These are phyloP conservation scores for Oreochromis niloticus DNA, from an alignment of 2,113 vertebrate species.

Conservation along the genomic window DNA sequence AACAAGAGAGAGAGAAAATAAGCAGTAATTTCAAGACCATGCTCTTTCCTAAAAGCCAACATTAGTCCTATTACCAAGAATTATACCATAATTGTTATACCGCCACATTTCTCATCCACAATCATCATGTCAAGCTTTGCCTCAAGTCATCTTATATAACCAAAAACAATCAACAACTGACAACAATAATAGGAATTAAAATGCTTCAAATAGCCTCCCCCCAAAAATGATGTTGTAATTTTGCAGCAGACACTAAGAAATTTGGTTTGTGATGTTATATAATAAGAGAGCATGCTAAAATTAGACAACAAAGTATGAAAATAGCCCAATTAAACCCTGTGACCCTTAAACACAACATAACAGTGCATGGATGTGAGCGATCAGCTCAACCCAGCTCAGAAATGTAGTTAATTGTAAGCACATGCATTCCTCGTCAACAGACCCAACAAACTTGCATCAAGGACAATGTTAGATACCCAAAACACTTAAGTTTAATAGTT, in stretches of 20 bases:
- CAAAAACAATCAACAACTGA: constrained; percentile 3
- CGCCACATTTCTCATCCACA: neutral
- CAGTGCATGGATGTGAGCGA: neutral
- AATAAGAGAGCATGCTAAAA: neutral
- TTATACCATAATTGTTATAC: neutral
- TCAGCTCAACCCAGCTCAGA: neutral
- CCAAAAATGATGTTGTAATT: neutral
- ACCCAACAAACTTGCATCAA: neutral
- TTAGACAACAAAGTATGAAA: neutral
- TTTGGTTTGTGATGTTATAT: neutral
- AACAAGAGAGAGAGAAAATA: neutral
- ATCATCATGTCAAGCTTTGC: neutral
- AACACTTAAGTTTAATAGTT: neutral
- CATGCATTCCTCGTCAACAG: neutral
- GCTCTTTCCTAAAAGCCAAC: neutral
- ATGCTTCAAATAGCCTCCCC: neutral
- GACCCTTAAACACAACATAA: neutral
- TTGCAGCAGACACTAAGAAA: neutral
- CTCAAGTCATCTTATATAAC: neutral
- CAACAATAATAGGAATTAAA: neutral
- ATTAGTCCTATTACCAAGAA: neutral
- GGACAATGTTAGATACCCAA: neutral
- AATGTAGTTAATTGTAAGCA: neutral
- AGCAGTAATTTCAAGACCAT: neutral
- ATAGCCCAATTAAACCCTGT: neutral